These are phyloP conservation scores for Anadara kagoshimensis DNA, from an alignment of 1,140 invertebrate species.

Conservation along the genomic window DNA sequence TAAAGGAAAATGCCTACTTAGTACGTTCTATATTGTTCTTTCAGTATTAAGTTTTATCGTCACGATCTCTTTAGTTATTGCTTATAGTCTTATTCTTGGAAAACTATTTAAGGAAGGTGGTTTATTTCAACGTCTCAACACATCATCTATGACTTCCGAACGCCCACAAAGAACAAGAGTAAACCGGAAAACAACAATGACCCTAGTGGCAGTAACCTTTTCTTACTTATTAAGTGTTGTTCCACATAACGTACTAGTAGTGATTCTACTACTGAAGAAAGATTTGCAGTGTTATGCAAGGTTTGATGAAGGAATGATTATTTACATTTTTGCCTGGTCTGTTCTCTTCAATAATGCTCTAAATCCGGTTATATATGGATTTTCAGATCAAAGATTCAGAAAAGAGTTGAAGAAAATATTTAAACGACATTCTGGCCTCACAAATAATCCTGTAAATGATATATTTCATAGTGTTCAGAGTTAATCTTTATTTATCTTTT, in stretches of 20 bases:
- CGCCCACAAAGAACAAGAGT: neutral
- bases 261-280: neutral
- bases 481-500: no score
- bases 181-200: neutral
- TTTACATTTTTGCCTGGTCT: neutral
- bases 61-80: neutral
- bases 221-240: neutral
- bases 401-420: constrained; percentile 1
- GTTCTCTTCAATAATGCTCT: neutral
- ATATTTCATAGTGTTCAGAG: no score
- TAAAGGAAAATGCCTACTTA: neutral
- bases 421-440: no score
- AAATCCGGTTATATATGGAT: constrained; percentile 3
- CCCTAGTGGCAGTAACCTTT: neutral
- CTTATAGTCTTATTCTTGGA: neutral
- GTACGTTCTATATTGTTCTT: neutral
- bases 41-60: neutral
- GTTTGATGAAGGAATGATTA: neutral
- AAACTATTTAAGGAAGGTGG: neutral
- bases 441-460: no score
- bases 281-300: neutral
- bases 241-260: neutral
- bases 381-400: constrained; percentile 7
- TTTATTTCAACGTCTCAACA: neutral
- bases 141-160: neutral